Conservation (phyloP, 1,140 invertebrate genomes). For the Leptopilina clavipes region DNA sequence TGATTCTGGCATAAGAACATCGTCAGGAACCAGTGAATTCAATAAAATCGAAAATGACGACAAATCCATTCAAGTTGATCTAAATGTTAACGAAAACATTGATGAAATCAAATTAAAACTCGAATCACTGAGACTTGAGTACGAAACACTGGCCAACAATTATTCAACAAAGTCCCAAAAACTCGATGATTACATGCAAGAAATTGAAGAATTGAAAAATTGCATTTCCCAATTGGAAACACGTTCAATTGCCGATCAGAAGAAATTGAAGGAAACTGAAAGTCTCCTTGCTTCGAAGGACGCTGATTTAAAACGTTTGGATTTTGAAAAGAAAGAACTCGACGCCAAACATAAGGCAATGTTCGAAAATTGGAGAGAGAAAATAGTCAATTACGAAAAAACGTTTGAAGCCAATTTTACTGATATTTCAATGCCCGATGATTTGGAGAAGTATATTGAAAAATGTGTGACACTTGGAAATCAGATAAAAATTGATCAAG, state of each 20-base stretch:
- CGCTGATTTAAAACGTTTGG: slow-evolving; percentile 52
- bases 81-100: slow-evolving; percentile 43
- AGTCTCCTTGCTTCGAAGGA: slow-evolving; percentile 45
- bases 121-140: neutral
- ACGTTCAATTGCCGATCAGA: slow-evolving; percentile 48
- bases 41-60: slow-evolving; percentile 40
- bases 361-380: slow-evolving; percentile 34
- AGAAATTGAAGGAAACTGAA: slow-evolving; percentile 53
- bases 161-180: slow-evolving; percentile 42
- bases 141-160: slow-evolving; percentile 55
- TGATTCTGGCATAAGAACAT: slow-evolving; percentile 63
- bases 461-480: slow-evolving; percentile 52
- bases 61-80: slow-evolving; percentile 26
- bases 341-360: slow-evolving; percentile 46
- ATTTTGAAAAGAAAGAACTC: slow-evolving; percentile 44
- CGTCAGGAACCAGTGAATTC: slow-evolving; percentile 36
- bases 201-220: slow-evolving; percentile 56
- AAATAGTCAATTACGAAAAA: slow-evolving; percentile 49
- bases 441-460: slow-evolving; percentile 55
- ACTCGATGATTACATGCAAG: slow-evolving; percentile 54
- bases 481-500: slow-evolving; percentile 50
- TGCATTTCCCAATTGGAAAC: slow-evolving; percentile 54
- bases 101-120: slow-evolving; percentile 23
- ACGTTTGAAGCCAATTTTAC: slow-evolving; percentile 52
- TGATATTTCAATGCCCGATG: slow-evolving; percentile 42